Conservation (phyloP, 1,140 invertebrate genomes). For the Lineus longissimus region DNA sequence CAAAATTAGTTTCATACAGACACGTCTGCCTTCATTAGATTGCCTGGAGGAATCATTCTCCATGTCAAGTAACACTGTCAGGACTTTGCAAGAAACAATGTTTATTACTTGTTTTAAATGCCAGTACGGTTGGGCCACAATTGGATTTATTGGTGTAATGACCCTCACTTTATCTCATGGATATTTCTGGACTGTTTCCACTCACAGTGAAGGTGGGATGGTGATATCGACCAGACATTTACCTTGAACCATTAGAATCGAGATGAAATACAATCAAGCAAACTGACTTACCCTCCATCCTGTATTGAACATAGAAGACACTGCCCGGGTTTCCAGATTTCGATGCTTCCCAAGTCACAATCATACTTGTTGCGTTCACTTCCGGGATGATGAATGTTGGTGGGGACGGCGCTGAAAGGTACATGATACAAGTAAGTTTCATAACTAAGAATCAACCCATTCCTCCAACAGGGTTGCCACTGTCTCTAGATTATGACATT, state of each 20-base stretch:
- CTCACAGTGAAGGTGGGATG: too few relatives aligned
- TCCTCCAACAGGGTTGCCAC: not conserved
- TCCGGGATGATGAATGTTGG: conserved; percentile 76
- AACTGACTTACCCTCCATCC: conserved; percentile 32
- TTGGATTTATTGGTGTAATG: too few relatives aligned
- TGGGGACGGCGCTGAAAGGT: conserved; percentile 63
- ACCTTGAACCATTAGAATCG: too few relatives aligned
- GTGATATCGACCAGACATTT: too few relatives aligned
- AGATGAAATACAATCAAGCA: too few relatives aligned
- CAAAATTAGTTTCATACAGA: not conserved
- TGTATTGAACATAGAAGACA: conserved; percentile 87
- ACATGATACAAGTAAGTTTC: conserved; percentile 12
- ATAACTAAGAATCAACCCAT: conserved; percentile 8
- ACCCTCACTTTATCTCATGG: too few relatives aligned
- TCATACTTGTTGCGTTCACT: conserved; percentile 59
- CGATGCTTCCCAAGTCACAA: conserved; percentile 76
- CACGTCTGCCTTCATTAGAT: not conserved
- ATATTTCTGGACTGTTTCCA: too few relatives aligned
- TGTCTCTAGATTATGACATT: too few relatives aligned
- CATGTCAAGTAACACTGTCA: conserved; percentile 14
- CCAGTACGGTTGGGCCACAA: too few relatives aligned
- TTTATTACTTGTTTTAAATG: too few relatives aligned
- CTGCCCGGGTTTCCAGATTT: conserved; percentile 65
- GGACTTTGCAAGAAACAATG: conserved; percentile 11
- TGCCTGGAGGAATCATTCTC: conserved; percentile 12